phyloP scores from a whole-genome alignment of 2,797 vertebrate genomes.

The Galago senegalensis region DNA sequence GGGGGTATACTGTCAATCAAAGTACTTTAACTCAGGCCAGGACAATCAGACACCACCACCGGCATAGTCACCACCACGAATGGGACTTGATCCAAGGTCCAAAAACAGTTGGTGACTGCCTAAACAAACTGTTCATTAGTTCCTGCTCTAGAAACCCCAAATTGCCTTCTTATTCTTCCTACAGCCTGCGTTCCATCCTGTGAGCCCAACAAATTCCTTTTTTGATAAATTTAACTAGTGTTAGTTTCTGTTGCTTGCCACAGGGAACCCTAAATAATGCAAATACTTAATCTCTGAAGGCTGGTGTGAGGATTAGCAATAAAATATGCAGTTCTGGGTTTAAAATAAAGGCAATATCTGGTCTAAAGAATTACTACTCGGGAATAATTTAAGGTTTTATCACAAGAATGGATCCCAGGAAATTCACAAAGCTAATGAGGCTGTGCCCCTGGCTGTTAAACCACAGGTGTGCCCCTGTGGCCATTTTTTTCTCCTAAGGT shows the following conservation, averaged over 20 bases:
- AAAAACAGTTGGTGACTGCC: neutral
- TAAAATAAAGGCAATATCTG: neutral
- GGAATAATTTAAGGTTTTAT: neutral
- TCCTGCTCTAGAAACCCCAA: neutral
- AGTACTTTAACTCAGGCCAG: neutral
- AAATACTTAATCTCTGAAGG: neutral
- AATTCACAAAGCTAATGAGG: constrained; percentile 5
- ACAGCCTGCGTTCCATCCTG: neutral
- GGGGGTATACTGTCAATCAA: neutral
- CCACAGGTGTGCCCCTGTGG: neutral
- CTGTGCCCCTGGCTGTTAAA: neutral
- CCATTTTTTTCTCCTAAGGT: neutral
- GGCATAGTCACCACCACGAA: no score
- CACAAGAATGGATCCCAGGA: neutral
- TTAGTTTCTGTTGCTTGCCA: constrained; percentile 10
- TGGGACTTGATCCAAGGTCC: neutral
- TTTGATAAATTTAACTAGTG: neutral
- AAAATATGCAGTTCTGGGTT: neutral
- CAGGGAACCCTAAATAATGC: neutral
- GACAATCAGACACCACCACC: neutral
- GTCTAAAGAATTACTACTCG: neutral
- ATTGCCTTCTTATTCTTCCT: neutral
- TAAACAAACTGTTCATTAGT: neutral
- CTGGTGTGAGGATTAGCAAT: neutral
- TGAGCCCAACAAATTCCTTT: neutral